Evolutionary conservation across 2,797 vertebrate species (phyloP).

Genomic region (Clarias pachynema): DNA sequence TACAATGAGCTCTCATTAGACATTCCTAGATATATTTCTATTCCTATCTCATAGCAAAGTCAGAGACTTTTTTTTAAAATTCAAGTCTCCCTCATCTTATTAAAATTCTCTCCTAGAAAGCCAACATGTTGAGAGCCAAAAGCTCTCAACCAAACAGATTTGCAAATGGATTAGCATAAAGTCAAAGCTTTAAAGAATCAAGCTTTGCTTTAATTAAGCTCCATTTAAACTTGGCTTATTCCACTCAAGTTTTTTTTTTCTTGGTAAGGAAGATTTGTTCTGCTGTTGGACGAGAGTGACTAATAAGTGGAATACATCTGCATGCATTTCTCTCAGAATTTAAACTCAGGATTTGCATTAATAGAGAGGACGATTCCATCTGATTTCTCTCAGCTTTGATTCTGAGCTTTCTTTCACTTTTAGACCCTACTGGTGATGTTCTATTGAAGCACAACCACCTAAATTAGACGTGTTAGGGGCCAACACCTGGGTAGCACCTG

Average conservation of each 20-base stretch:
- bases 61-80: neutral
- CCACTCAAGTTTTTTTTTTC: neutral
- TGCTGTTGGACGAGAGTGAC: constrained; percentile 39
- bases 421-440: constrained; percentile 32
- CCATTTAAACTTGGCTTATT: constrained; percentile 33
- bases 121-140: constrained; percentile 40
- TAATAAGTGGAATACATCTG: constrained; percentile 53
- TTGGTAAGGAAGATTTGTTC: constrained; percentile 39
- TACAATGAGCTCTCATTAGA: neutral
- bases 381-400: constrained; percentile 61
- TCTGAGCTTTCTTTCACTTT: constrained; percentile 48
- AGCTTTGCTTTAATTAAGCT: constrained; percentile 47
- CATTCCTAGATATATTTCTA: neutral
- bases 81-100: constrained; percentile 6
- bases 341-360: constrained; percentile 46
- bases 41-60: neutral
- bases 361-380: constrained; percentile 48
- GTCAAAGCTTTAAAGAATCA: constrained; percentile 38
- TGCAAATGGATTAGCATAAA: constrained; percentile 49
- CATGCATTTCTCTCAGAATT: constrained; percentile 53
- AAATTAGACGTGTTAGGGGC: constrained; percentile 47
- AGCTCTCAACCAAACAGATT: constrained; percentile 42
- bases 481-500: constrained; percentile 71
- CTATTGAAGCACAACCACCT: constrained; percentile 41
- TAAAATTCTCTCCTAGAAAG: constrained; percentile 18